These are phyloP conservation scores for Eupsilia transversa DNA, from an alignment of 2,888 invertebrate species.

Conservation along the genomic window DNA sequence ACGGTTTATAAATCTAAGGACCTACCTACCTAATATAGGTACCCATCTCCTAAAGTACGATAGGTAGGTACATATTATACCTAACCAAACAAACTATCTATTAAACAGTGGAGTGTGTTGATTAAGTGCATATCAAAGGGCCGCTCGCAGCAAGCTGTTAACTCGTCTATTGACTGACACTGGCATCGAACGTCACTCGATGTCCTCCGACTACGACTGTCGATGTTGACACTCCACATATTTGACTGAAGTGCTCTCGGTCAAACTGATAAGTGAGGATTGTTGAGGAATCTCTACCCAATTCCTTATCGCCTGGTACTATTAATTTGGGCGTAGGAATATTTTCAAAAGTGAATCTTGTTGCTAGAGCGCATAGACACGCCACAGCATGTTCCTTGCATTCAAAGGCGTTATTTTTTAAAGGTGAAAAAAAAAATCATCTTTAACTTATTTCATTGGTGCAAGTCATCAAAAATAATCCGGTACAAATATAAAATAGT, in stretches of 20 bases:
- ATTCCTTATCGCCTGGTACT: constrained; percentile 48
- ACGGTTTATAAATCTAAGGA: neutral
- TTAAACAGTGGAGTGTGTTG: constrained; percentile 49
- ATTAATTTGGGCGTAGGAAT: constrained; percentile 15
- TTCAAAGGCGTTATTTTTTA: neutral
- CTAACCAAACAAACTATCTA: constrained; percentile 41
- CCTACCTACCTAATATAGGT: neutral
- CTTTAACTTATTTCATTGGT: neutral
- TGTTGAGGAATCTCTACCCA: constrained; percentile 39
- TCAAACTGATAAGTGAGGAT: constrained; percentile 49
- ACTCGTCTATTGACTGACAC: constrained; percentile 60
- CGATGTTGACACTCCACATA: constrained; percentile 57
- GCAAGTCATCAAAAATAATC: neutral
- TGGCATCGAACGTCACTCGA: constrained; percentile 53
- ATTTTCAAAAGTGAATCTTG: neutral
- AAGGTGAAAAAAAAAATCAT: neutral
- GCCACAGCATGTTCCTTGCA: too few species aligned
- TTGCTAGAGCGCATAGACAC: neutral
- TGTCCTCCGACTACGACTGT: constrained; percentile 47
- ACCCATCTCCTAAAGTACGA: constrained; percentile 26
- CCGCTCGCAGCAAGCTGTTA: constrained; percentile 56
- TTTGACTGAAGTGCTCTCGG: constrained; percentile 49
- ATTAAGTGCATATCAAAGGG: constrained; percentile 63
- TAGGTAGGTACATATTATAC: neutral
- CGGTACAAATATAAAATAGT: neutral